Conservation (phyloP, 92 coral and sea anemone species). For the Porites divaricata region DNA sequence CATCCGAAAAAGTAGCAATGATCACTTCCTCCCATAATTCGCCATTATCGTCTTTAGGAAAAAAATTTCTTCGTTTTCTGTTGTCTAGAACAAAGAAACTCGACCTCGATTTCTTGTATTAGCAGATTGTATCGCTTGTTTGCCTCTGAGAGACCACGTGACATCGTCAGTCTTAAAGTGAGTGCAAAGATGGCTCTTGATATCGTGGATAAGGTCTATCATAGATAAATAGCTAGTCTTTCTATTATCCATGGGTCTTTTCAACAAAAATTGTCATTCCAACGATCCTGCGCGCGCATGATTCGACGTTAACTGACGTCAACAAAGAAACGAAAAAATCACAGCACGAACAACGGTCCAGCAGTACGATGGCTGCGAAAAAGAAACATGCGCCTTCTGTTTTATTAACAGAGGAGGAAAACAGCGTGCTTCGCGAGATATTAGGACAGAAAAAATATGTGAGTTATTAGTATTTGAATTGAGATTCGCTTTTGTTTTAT, state of each 20-base stretch:
- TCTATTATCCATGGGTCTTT: too few species aligned
- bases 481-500: not conserved
- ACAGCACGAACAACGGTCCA: not conserved
- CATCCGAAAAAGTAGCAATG: too few species aligned
- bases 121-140: too few species aligned
- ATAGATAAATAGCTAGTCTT: not conserved
- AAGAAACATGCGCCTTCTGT: constrained; percentile 73
- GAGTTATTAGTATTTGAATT: constrained; percentile 18
- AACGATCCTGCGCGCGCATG: constrained; percentile 18
- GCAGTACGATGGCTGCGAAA: constrained; percentile 25
- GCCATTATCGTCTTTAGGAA: too few species aligned
- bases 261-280: not conserved
- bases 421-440: constrained; percentile 41
- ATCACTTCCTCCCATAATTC: too few species aligned
- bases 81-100: too few species aligned
- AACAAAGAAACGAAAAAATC: constrained; percentile 1
- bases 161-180: too few species aligned
- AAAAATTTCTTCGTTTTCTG: too few species aligned
- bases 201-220: not conserved
- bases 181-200: too few species aligned
- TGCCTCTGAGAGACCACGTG: too few species aligned
- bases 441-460: constrained; percentile 70
- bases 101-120: too few species aligned
- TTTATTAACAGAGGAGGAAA: constrained; percentile 72
- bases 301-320: constrained; percentile 7